A percentile compares a stretch with the other conserved stretches of the same genome.
These are phyloP conservation scores for Nautilus pompilius DNA, from an alignment of 1,140 invertebrate genomes.

Conservation along the genomic window DNA sequence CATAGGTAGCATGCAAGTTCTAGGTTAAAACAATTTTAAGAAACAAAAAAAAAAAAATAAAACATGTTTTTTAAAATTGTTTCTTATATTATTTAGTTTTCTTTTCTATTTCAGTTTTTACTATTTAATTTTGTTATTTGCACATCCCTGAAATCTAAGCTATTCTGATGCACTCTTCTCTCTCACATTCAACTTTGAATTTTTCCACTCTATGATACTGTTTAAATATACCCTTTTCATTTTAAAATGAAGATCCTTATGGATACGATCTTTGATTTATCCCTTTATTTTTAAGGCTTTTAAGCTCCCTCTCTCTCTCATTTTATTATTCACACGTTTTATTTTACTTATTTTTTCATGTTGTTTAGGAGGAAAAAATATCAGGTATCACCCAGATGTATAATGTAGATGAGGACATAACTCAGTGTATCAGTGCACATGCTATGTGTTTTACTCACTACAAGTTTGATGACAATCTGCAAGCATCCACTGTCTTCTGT, in stretches of 20 bases:
- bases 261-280: not conserved
- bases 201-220: no score
- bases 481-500: constrained; percentile 50
- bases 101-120: no score
- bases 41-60: no score
- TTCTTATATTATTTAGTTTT: no score
- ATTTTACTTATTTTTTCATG: not conserved
- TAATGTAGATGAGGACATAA: constrained; percentile 50
- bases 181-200: no score
- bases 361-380: constrained; percentile 49
- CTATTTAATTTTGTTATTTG: no score
- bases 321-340: not conserved
- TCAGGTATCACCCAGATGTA: constrained; percentile 53
- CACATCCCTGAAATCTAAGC: no score
- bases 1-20: no score
- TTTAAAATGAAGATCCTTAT: not conserved
- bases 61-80: no score
- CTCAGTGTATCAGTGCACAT: constrained; percentile 53
- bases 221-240: no score
- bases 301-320: not conserved
- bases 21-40: no score
- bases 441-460: constrained; percentile 51
- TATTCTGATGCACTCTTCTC: no score
- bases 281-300: not conserved
- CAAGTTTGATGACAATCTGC: constrained; percentile 48